Evolutionary conservation across 2,113 vertebrate species (phyloP).

Genomic region (Festucalex cinctus): DNA sequence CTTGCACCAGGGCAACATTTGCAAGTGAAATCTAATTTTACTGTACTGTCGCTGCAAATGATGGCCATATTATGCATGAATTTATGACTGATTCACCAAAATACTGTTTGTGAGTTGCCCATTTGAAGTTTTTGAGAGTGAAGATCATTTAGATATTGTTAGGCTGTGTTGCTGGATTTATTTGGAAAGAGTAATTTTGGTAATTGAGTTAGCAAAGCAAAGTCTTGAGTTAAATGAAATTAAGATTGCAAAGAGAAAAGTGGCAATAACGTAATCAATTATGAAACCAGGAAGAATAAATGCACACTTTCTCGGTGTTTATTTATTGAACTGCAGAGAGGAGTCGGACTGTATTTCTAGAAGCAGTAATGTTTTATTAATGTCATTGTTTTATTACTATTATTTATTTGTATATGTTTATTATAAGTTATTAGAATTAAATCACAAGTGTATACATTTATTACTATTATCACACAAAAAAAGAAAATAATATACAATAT

Average conservation of each 20-base stretch:
- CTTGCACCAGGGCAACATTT: conserved; percentile 13
- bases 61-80: background rate
- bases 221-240: background rate
- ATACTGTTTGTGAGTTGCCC: background rate
- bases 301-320: too few relatives aligned
- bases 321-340: too few relatives aligned
- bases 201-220: background rate
- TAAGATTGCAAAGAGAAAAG: background rate
- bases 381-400: too few relatives aligned
- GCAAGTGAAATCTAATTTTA: conserved; percentile 24
- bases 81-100: background rate
- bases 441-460: too few relatives aligned
- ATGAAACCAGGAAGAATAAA: background rate
- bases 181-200: background rate
- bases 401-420: too few relatives aligned
- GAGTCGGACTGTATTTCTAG: too few relatives aligned
- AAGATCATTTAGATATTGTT: background rate
- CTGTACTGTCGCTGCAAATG: background rate
- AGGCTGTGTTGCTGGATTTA: background rate
- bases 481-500: too few relatives aligned
- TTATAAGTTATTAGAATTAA: too few relatives aligned
- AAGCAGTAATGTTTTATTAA: too few relatives aligned
- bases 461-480: too few relatives aligned
- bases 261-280: background rate
- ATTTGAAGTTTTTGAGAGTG: background rate